Evolutionary conservation across 2,797 vertebrate genomes (phyloP).

Genomic region (Dallia pectoralis): DNA sequence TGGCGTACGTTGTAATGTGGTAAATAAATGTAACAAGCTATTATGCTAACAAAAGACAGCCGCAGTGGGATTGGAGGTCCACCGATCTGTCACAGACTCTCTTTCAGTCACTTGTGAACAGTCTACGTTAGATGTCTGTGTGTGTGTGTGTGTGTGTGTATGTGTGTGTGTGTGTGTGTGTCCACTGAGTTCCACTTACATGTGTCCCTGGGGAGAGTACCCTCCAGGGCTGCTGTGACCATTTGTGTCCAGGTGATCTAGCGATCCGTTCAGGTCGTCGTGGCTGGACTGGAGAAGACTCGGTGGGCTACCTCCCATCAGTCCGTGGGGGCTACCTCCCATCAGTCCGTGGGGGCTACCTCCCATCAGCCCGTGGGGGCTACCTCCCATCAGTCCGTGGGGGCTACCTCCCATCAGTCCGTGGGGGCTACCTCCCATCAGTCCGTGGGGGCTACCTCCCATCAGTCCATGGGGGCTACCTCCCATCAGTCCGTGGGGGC

Average conservation of each 20-base stretch:
- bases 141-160: not conserved
- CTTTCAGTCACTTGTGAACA: not conserved
- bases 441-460: slow-evolving; percentile 78
- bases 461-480: slow-evolving; percentile 85
- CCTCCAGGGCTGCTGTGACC: slow-evolving; percentile 94
- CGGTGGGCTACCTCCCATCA: slow-evolving; percentile 88
- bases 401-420: slow-evolving; percentile 89
- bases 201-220: slow-evolving; percentile 93
- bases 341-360: slow-evolving; percentile 88
- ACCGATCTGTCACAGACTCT: not conserved
- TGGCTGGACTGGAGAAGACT: slow-evolving; percentile 88
- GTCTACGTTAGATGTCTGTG: slow-evolving; percentile 4
- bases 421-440: slow-evolving; percentile 89
- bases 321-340: slow-evolving; percentile 87
- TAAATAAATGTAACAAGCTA: slow-evolving; percentile 59
- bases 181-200: slow-evolving; percentile 78
- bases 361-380: slow-evolving; percentile 82
- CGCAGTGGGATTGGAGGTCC: not conserved
- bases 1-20: slow-evolving; percentile 21
- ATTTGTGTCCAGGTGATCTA: slow-evolving; percentile 98
- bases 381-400: slow-evolving; percentile 82
- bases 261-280: slow-evolving; percentile 91
- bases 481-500: slow-evolving; percentile 88
- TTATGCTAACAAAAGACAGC: slow-evolving; percentile 58
- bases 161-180: not conserved